Base-by-base conservation (phyloP, 2,888 invertebrate species). In the Sussaba pulchella region DNA sequence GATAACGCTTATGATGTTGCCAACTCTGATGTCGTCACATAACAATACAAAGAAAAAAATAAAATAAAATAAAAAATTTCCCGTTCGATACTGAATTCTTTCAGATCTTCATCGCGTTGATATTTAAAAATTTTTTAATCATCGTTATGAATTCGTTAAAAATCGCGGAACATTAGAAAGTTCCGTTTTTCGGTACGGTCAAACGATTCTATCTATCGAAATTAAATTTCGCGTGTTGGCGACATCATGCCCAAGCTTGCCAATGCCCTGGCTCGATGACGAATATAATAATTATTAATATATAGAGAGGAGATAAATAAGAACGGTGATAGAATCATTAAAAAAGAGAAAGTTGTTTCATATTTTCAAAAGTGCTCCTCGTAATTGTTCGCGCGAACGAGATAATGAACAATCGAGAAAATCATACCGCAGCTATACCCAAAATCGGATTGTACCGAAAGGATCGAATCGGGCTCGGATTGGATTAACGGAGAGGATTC, bases 211-310 rank as follows among this genome's bases (percentile, higher is more conserved):
- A n/a, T n/a, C n/a, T n/a, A n/a, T 31, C 31, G 31, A 31, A 31
- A 31, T 2, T 83, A 39, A 66, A 36, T 89, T 83, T 83, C 86
- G 85, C 88, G 90, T 89, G 92, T 92, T 92, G 92, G 91, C 92
- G 89, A 91, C 92, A 92, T 90, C 92, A 91, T 92, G 92, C 91
- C 91, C 90, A 91, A 92, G 91, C 91, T 92, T 96, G 96, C 96
- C 97, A 97, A 97, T 97, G 97, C 97, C 97, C 97, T 97, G 97
- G 97, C 97, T 95, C 91, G 91, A 91, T 91, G 85, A 85, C 75
- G 83, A 82, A 81, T 81, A 82, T 82, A 77, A 82, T 81, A 82
- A 31, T 31, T 82, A 82, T 82, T 76, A 74, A 78, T 76, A 59
- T 59, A 73, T 72, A 66, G 78, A 59, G 81, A 82, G 83, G 71